These are phyloP conservation scores for Clarias laeviceps DNA, from an alignment of 2,797 vertebrate species.

Conservation along the genomic window DNA sequence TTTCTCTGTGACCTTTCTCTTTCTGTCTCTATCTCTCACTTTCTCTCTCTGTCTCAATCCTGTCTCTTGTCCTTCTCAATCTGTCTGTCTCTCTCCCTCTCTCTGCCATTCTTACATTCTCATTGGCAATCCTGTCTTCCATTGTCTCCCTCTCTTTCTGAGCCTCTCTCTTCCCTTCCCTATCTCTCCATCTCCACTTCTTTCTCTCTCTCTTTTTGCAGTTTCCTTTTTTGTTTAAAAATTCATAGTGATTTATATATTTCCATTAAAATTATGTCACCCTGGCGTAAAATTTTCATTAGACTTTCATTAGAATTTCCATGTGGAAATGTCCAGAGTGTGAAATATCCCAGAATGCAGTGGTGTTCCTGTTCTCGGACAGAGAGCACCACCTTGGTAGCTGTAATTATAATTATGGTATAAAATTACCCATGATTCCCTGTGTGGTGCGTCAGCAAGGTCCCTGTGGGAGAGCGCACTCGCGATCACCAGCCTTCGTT, in stretches of 20 bases:
- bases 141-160: neutral
- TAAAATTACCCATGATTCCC: conserved; percentile 11
- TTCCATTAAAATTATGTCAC: too few relatives aligned
- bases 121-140: neutral
- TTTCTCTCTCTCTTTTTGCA: neutral
- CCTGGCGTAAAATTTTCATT: too few relatives aligned
- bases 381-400: neutral
- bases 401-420: neutral
- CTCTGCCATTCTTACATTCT: neutral
- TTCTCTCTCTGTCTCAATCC: neutral
- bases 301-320: neutral
- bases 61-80: neutral
- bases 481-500: neutral
- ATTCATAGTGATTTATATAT: too few relatives aligned
- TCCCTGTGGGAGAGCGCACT: neutral
- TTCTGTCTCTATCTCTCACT: neutral
- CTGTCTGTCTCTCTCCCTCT: neutral
- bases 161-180: neutral
- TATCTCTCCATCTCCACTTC: neutral
- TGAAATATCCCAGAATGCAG: neutral
- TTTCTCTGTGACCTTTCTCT: neutral
- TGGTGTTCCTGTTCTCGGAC: neutral
- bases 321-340: neutral
- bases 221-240: neutral
- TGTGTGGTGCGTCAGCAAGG: neutral